A percentile compares a stretch with the other conserved stretches of the same genome.
These are phyloP conservation scores for Varecia variegata DNA, from an alignment of 2,797 vertebrate genomes.

Conservation along the genomic window DNA sequence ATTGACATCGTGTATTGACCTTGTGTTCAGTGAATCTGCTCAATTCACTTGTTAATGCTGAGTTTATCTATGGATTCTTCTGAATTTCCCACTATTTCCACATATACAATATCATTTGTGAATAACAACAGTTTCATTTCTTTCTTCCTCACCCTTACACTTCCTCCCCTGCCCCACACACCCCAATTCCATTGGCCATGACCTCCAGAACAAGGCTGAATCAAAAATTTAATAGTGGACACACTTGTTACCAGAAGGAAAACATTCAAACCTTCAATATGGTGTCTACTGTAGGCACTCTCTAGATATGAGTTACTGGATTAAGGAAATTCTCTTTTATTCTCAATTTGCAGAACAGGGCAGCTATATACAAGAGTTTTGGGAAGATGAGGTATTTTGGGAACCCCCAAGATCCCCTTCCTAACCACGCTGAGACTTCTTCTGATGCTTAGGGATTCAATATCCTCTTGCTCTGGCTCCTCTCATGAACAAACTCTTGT, in stretches of 20 bases:
- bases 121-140: too few species aligned
- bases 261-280: neutral
- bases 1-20: neutral
- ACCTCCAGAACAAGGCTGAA: neutral
- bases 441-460: neutral
- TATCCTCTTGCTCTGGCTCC: too few species aligned
- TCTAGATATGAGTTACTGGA: neutral
- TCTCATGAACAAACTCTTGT: neutral
- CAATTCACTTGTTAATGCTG: too few species aligned
- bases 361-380: neutral
- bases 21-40: neutral
- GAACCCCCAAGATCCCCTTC: neutral
- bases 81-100: too few species aligned
- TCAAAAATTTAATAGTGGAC: neutral
- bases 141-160: neutral
- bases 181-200: neutral
- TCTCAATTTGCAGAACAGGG: neutral
- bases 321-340: neutral
- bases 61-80: too few species aligned
- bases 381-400: neutral
- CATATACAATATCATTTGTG: too few species aligned
- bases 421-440: neutral
- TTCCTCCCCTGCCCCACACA: rapidly evolving
- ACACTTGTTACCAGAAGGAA: neutral
- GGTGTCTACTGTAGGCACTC: neutral